These are phyloP conservation scores for Grammomys surdaster DNA, from an alignment of 2,113 vertebrate species.

Conservation along the genomic window DNA sequence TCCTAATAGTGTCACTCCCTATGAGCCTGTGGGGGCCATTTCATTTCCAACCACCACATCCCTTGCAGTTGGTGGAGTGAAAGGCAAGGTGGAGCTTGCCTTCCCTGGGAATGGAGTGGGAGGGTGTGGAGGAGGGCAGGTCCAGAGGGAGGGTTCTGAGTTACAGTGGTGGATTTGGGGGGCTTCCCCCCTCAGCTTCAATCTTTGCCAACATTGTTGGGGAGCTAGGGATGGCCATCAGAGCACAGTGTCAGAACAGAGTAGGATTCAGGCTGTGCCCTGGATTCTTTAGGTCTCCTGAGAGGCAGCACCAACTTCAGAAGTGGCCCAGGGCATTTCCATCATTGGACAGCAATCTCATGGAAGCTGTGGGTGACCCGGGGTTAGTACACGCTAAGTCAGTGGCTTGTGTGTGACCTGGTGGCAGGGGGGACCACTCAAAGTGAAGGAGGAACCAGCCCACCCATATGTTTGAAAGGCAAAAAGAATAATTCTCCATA, in stretches of 20 bases:
- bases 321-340: fast-evolving
- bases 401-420: background rate
- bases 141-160: background rate
- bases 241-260: background rate
- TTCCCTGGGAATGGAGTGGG: background rate
- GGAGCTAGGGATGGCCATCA: fast-evolving
- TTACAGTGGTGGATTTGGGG: fast-evolving
- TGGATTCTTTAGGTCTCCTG: background rate
- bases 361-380: fast-evolving
- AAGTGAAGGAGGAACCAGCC: background rate
- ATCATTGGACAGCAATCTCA: fast-evolving
- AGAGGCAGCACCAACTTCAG: background rate
- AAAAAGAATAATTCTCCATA: background rate
- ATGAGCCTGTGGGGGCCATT: background rate
- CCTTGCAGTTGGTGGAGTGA: background rate
- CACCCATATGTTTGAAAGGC: background rate
- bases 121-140: background rate
- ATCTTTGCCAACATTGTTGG: fast-evolving
- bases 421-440: background rate
- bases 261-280: too few relatives aligned
- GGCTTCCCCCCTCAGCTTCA: background rate
- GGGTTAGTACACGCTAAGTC: fast-evolving
- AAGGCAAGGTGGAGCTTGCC: background rate
- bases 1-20: background rate
- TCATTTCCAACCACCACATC: background rate